Evolutionary conservation across 1,140 invertebrate genomes (phyloP).

Genomic region (Elymnias hypermnestra): DNA sequence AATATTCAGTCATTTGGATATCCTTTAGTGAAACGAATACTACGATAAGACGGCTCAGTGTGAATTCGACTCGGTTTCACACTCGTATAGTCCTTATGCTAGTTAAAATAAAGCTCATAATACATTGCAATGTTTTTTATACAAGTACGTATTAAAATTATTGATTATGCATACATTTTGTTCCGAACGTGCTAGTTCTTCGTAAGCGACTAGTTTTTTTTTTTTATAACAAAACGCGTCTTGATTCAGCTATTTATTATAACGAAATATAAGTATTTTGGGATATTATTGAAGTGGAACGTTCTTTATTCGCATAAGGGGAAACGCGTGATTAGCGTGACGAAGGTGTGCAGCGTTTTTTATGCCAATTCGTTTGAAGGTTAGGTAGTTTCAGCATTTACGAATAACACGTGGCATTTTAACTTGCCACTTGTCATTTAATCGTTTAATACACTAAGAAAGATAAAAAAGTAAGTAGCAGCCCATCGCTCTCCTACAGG

Average conservation of each 20-base stretch:
- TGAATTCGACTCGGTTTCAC: not conserved
- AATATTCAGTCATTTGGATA: too few species aligned
- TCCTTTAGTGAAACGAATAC: too few species aligned
- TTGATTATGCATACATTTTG: slow-evolving; percentile 3
- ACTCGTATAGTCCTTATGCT: not conserved
- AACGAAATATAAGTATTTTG: not conserved
- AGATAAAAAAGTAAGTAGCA: too few species aligned
- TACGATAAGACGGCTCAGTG: slow-evolving; percentile 1
- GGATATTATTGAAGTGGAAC: not conserved
- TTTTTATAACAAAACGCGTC: not conserved
- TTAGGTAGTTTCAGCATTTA: too few species aligned
- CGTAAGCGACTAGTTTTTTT: not conserved
- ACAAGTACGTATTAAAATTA: slow-evolving; percentile 1
- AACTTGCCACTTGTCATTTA: too few species aligned
- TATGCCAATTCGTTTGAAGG: too few species aligned
- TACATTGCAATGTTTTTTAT: not conserved
- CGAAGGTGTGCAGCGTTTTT: too few species aligned
- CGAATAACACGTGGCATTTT: too few species aligned
- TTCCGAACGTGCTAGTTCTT: not conserved
- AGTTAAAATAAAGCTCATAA: not conserved
- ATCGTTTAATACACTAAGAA: too few species aligned
- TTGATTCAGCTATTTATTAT: not conserved
- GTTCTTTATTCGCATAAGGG: not conserved
- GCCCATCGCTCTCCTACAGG: too few species aligned
- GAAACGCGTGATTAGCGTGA: too few species aligned